These are phyloP conservation scores for Orthonyx spaldingii DNA, from an alignment of 2,113 vertebrate genomes.

Conservation along the genomic window DNA sequence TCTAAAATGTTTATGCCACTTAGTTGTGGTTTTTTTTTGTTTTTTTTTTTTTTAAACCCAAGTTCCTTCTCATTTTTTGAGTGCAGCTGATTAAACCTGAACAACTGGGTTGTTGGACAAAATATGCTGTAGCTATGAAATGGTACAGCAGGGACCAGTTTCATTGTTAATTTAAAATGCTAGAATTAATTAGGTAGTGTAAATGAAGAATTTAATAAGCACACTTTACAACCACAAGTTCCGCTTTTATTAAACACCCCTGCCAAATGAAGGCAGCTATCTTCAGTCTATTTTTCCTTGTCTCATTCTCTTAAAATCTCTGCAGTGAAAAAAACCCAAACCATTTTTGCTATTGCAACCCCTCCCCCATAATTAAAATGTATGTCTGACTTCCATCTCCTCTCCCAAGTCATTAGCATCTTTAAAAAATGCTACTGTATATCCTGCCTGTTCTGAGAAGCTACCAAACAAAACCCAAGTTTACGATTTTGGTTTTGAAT, in stretches of 20 bases:
- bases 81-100: slow-evolving; percentile 78
- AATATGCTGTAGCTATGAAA: slow-evolving; percentile 76
- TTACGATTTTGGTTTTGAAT: slow-evolving; percentile 79
- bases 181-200: slow-evolving; percentile 85
- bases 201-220: slow-evolving; percentile 87
- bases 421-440: slow-evolving; percentile 72
- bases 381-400: slow-evolving; percentile 62
- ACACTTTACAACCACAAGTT: slow-evolving; percentile 80
- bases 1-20: not conserved
- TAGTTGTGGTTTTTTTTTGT: not conserved
- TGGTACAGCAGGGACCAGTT: slow-evolving; percentile 82
- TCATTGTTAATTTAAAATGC: slow-evolving; percentile 86
- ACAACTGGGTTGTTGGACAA: slow-evolving; percentile 75
- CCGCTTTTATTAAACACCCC: slow-evolving; percentile 79
- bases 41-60: not conserved
- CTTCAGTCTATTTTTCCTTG: slow-evolving; percentile 58
- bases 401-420: slow-evolving; percentile 65
- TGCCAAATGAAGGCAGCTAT: slow-evolving; percentile 72
- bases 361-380: slow-evolving; percentile 59
- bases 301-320: slow-evolving; percentile 60
- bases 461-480: slow-evolving; percentile 74
- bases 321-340: not conserved
- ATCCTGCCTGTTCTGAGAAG: slow-evolving; percentile 69
- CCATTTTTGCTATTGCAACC: not conserved
- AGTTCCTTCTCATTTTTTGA: slow-evolving; percentile 62